These are phyloP conservation scores for Eledone cirrhosa DNA, from an alignment of 2,888 invertebrate genomes.

Conservation along the genomic window DNA sequence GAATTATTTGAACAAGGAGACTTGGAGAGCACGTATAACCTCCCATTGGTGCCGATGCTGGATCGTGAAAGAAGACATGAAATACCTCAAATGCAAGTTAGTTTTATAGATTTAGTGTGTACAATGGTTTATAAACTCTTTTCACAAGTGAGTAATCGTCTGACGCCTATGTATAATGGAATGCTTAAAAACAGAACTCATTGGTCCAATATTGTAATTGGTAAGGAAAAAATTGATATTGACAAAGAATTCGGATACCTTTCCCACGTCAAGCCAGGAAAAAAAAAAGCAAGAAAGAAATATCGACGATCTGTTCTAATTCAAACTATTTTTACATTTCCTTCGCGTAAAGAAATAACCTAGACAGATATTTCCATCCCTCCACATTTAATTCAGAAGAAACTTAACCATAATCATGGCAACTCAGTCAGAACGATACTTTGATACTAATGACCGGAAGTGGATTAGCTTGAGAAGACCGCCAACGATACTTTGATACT, in stretches of 20 bases:
- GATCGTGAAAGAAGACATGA: slow-evolving; percentile 92
- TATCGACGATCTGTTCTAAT: too few relatives aligned
- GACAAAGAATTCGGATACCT: too few relatives aligned
- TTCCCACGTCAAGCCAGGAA: too few relatives aligned
- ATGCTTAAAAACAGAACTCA: slow-evolving; percentile 85
- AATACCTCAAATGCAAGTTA: slow-evolving; percentile 95
- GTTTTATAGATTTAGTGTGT: slow-evolving; percentile 94
- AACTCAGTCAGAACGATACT: slow-evolving; percentile 93
- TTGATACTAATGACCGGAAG: too few relatives aligned
- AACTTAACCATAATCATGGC: slow-evolving; percentile 85
- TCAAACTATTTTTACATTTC: too few relatives aligned
- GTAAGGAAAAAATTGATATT: slow-evolving; percentile 32
- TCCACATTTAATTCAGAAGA: too few relatives aligned
- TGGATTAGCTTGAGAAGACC: too few relatives aligned
- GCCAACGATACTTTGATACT: too few relatives aligned
- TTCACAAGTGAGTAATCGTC: slow-evolving; percentile 82
- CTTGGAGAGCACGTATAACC: slow-evolving; percentile 88
- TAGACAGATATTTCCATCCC: too few relatives aligned
- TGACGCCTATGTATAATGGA: slow-evolving; percentile 85
- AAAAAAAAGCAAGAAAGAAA: too few relatives aligned
- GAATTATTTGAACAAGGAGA: slow-evolving; percentile 97
- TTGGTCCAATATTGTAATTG: slow-evolving; percentile 90
- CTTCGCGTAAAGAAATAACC: too few relatives aligned
- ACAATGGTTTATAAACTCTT: slow-evolving; percentile 85
- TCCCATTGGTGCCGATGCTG: slow-evolving; percentile 88